Percentiles rank a stretch among this genome's conserved stretches.
Conservation (phyloP, 2,113 vertebrate genomes). For the Protobothrops mucrosquamatus region DNA sequence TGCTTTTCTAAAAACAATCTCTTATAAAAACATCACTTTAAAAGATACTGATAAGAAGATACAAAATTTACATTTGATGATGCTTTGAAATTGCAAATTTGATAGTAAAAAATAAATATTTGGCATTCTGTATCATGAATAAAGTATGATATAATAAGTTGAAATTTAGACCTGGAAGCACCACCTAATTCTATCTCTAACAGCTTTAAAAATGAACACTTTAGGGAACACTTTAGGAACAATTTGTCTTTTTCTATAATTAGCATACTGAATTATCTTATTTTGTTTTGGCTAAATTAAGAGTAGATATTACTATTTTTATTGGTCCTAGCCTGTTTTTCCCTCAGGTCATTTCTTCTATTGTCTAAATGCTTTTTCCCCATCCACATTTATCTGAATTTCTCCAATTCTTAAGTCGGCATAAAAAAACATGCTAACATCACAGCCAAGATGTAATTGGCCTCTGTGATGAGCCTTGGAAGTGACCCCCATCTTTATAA, state of each 20-base stretch:
- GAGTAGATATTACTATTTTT: not conserved
- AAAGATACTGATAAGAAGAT: not conserved
- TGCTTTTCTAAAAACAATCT: not conserved
- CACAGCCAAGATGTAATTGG: not conserved
- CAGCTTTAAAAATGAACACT: not conserved
- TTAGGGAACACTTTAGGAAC: not conserved
- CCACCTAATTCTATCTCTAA: not conserved
- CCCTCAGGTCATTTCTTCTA: not conserved
- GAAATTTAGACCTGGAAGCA: not conserved
- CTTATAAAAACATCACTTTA: not conserved
- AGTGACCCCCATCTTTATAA: not conserved
- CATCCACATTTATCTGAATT: not conserved
- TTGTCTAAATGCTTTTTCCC: not conserved
- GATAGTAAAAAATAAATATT: not conserved
- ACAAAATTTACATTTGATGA: not conserved
- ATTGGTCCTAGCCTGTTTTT: not conserved
- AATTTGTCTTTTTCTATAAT: not conserved
- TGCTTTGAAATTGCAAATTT: not conserved
- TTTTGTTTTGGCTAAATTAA: not conserved
- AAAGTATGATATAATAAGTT: not conserved
- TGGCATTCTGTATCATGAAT: not conserved
- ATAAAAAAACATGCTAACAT: not conserved
- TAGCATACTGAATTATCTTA: not conserved
- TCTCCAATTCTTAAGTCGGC: not conserved
- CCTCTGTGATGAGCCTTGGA: not conserved